A percentile compares a stretch with the other conserved stretches of the same genome.
These are phyloP conservation scores for Phrynocephalus forsythii DNA, from an alignment of 2,797 vertebrate genomes.

Conservation along the genomic window DNA sequence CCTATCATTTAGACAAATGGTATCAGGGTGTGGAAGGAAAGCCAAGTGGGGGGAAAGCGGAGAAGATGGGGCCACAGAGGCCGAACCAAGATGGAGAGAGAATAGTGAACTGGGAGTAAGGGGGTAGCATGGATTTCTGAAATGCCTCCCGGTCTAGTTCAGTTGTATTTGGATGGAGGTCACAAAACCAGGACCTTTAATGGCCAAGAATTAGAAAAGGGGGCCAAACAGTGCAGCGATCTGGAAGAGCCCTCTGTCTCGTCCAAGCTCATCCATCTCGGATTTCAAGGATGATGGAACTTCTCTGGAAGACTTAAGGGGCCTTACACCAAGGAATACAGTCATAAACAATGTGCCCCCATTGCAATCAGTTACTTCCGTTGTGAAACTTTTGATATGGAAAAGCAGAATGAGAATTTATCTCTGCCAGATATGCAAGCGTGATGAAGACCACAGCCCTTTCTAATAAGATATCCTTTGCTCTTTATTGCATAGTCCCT, in stretches of 20 bases:
- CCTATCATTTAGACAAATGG: no score
- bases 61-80: no score
- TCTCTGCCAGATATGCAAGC: neutral
- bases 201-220: no score
- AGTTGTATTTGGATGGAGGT: no score
- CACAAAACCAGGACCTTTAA: no score
- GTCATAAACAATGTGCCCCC: neutral
- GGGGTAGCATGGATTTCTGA: no score
- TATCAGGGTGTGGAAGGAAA: no score
- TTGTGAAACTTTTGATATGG: neutral
- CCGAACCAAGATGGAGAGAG: no score
- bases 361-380: neutral
- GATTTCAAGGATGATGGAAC: neutral
- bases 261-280: neutral
- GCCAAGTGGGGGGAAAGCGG: no score
- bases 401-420: neutral
- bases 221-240: no score
- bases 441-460: neutral
- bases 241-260: neutral
- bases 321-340: neutral
- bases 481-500: neutral
- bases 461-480: conserved; percentile 32
- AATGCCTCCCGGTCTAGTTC: no score
- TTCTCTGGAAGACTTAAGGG: neutral
- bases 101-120: no score